These are phyloP conservation scores for Theropithecus gelada DNA, from an alignment of 2,113 vertebrate species.

Conservation along the genomic window DNA sequence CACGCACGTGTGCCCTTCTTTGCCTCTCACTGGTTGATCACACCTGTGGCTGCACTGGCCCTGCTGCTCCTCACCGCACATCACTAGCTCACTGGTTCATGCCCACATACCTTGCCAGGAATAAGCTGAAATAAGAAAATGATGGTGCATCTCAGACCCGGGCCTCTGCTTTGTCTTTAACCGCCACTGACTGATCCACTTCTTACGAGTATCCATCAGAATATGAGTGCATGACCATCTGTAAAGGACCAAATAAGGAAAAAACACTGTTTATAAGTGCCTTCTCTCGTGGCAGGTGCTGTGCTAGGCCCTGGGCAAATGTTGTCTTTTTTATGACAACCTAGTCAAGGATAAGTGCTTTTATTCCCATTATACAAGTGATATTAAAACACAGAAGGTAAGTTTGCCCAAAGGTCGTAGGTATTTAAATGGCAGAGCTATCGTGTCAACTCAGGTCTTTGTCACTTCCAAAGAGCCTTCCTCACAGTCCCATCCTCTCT, in stretches of 20 bases:
- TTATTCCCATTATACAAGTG: not conserved
- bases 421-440: not conserved
- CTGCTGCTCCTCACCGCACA: not conserved
- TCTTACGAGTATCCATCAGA: not conserved
- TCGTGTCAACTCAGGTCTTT: no score
- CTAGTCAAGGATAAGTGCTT: not conserved
- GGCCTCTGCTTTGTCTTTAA: not conserved
- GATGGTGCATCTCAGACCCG: not conserved
- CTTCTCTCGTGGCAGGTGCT: not conserved
- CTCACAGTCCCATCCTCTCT: not conserved
- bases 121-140: not conserved
- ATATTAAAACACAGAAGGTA: not conserved
- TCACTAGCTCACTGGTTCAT: not conserved
- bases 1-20: not conserved
- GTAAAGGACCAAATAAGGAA: not conserved
- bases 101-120: not conserved
- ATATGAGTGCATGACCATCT: accelerated
- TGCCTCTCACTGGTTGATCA: not conserved
- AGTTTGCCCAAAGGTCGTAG: not conserved
- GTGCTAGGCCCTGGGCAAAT: no score
- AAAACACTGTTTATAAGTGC: accelerated
- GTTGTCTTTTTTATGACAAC: not conserved
- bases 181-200: no score
- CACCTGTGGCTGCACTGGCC: not conserved
- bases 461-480: not conserved